phyloP scores from a whole-genome alignment of 2,797 vertebrate genomes.

The Galaxias olidus region DNA sequence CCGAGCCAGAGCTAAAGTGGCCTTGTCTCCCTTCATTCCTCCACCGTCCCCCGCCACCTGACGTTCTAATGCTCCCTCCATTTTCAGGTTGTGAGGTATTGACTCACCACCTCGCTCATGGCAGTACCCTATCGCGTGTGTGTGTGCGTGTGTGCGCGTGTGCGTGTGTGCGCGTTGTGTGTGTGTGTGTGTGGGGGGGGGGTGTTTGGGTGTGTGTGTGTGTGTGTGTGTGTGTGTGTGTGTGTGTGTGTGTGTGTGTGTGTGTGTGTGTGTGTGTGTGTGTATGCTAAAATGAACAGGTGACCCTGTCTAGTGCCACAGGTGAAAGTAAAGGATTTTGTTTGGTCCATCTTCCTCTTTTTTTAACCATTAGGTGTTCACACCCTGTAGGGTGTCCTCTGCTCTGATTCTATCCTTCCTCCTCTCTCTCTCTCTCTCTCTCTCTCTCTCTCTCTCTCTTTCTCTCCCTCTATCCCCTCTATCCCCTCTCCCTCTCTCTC shows the following conservation, averaged over 20 bases:
- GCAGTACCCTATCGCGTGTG: no score
- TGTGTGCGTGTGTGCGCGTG: no score
- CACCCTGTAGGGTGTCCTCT: no score
- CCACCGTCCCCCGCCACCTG: no score
- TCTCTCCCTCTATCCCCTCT: background rate
- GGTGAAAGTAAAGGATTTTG: constrained; percentile 29
- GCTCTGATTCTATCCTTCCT: no score
- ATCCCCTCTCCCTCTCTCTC: constrained; percentile 13
- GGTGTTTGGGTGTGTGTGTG: no score
- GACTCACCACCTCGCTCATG: constrained; percentile 45
- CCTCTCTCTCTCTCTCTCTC: no score
- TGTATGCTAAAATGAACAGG: constrained; percentile 52
- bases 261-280: no score
- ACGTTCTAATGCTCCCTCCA: constrained; percentile 45
- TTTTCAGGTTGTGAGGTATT: constrained; percentile 41
- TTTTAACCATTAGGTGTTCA: background rate
- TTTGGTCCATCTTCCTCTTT: constrained; percentile 16
- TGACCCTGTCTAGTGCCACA: constrained; percentile 32
- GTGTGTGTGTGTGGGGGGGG: no score
- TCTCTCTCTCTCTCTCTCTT: background rate
- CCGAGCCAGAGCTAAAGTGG: constrained; percentile 53
- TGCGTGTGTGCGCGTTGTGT: no score
- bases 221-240: no score
- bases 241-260: no score
- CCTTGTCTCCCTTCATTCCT: constrained; percentile 48